Percentiles rank a stretch among this genome's conserved stretches.
phyloP scores from a whole-genome alignment of 2,888 invertebrate genomes.

The Drosophila pullipes region DNA sequence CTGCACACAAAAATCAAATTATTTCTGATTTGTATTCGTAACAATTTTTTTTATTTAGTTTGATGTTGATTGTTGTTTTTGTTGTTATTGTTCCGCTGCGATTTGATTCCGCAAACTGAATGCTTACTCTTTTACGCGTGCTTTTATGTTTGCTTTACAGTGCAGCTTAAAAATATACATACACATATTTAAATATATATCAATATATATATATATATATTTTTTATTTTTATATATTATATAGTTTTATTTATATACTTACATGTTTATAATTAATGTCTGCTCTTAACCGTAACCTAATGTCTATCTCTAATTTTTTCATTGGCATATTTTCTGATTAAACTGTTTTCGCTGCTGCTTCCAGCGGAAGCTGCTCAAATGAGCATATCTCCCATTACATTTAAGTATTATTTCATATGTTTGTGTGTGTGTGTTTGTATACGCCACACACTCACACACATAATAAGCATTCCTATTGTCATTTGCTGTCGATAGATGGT shows the following conservation, averaged over 20 bases:
- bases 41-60: conserved; percentile 46
- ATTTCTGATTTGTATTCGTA: conserved; percentile 49
- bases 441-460: not conserved
- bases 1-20: conserved; percentile 29
- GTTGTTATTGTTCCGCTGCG: conserved; percentile 37
- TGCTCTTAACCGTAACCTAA: conserved; percentile 51
- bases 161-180: not conserved
- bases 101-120: conserved; percentile 51
- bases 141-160: conserved; percentile 18
- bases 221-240: not conserved
- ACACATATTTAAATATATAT: not conserved
- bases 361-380: conserved; percentile 75
- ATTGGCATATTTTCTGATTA: conserved; percentile 49
- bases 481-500: conserved; percentile 1
- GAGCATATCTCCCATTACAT: conserved; percentile 68
- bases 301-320: conserved; percentile 61
- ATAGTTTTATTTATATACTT: not conserved
- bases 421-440: conserved; percentile 9
- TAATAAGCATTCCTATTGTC: not conserved
- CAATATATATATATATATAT: not conserved
- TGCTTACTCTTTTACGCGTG: conserved; percentile 25
- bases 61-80: conserved; percentile 13
- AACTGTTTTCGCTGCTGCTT: conserved; percentile 21
- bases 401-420: conserved; percentile 22
- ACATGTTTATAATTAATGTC: conserved; percentile 6